Conservation (phyloP, 35 echinoderm and acorn worm genomes). For the Amphiura filiformis region DNA sequence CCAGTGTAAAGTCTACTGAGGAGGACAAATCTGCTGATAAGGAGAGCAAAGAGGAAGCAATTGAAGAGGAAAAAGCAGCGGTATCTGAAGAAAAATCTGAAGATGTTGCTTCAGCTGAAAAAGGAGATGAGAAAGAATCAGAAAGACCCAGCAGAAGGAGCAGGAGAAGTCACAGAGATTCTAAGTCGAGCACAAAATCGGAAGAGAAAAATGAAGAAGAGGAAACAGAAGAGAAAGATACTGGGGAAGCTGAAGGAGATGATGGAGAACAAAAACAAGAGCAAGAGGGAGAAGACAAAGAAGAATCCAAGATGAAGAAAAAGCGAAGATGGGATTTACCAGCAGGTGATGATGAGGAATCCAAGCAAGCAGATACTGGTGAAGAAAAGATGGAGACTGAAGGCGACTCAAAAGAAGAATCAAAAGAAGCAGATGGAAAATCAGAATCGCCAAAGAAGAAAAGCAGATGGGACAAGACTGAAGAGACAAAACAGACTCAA, state of each 20-base stretch:
- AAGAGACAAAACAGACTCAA: not conserved
- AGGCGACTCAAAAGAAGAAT: not conserved
- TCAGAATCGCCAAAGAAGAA: not conserved
- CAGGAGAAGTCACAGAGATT: conserved; percentile 1
- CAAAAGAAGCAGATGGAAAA: not conserved
- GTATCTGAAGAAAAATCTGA: too few species aligned
- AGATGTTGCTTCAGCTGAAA: too few species aligned
- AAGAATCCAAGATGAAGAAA: too few species aligned
- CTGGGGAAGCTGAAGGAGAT: too few species aligned
- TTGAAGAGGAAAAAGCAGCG: not conserved
- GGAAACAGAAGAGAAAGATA: not conserved
- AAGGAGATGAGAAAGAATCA: not conserved
- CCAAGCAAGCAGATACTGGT: too few species aligned
- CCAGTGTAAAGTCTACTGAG: not conserved
- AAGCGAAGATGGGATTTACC: too few species aligned
- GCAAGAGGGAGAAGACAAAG: too few species aligned
- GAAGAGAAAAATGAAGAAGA: not conserved
- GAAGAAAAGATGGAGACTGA: too few species aligned
- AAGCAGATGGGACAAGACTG: not conserved
- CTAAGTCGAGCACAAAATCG: not conserved
- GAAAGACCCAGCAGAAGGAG: not conserved
- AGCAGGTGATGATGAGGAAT: too few species aligned
- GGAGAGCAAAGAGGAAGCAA: not conserved
- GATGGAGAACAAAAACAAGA: too few species aligned
- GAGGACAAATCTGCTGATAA: not conserved